Conservation (phyloP, 2,797 vertebrate species). For the Ammospiza maritima region DNA sequence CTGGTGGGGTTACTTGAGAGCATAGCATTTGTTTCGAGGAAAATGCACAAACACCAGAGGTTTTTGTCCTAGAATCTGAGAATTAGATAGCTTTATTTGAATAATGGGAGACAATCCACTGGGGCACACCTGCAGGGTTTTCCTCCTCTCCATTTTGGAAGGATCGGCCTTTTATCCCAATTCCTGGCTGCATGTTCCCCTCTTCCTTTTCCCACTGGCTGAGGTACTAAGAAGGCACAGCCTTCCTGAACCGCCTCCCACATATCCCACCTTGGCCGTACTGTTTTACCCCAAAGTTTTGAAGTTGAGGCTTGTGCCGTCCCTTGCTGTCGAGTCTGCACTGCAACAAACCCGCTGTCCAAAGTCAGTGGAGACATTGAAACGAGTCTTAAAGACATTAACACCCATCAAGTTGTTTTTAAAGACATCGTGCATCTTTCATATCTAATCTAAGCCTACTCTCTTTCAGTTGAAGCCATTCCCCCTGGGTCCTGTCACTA, state of each 20-base stretch:
- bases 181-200: too few relatives aligned
- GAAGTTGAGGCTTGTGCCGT: too few relatives aligned
- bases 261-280: fast-evolving
- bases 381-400: neutral
- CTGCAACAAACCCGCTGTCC: neutral
- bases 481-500: too few relatives aligned
- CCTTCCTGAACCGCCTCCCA: fast-evolving
- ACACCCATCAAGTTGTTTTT: too few relatives aligned
- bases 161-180: neutral
- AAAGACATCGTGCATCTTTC: neutral
- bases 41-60: neutral
- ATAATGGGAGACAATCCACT: neutral
- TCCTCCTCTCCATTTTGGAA: neutral
- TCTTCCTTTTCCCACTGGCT: neutral
- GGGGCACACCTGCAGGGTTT: too few relatives aligned
- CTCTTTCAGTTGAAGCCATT: neutral
- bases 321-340: neutral
- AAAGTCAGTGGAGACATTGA: neutral
- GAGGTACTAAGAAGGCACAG: neutral
- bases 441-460: neutral
- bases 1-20: neutral
- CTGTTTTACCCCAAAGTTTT: neutral
- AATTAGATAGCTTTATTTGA: neutral
- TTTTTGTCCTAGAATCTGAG: neutral
- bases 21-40: neutral